Evolutionary conservation across 1,140 invertebrate species (phyloP), one percentile per base, ranked within the genome.

Genomic region (Brachionus rotundiformis): DNA sequence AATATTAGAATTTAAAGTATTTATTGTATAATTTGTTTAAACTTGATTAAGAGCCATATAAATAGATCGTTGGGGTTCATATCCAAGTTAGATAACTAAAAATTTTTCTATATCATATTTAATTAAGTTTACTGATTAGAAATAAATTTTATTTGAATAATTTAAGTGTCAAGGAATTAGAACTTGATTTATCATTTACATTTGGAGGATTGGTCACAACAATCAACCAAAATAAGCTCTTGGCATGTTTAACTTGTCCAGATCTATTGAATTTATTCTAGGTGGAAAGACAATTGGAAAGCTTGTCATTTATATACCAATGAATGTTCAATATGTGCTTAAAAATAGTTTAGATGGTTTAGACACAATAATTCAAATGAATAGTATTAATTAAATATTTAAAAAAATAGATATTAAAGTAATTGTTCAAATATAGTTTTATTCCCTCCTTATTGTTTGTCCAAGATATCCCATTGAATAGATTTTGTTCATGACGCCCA

Each of bases 331-430:
- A 54, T 54, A 54, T 54, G 47, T 54, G 47, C 47, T 54, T 16
- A 23, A 7, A 54, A 54, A 54, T 54, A 54, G 47, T 54, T 54
- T 54, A 19, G n/a, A 25, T 54, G 47, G 16, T 54, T 54, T 54
- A 54, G 47, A 23, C 47, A 2, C 16, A 54, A 54, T 54, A 7
- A 19, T 16, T 54, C 23, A 19, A 19, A 16, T 54, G 19, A 54
- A 54, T 54, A 54, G 47, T 19, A 54, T 54, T 54, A 54, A 54
- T 54, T 54, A 54, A 54, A 19, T 54, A 54, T 54, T 54, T 54
- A 54, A 19, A 16, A 54, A 54, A 54, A 54, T 25, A 54, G 47
- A 54, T 54, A 49, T 19, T 19, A 54, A 54, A 54, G 16, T 19
- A 54, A 54, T 54, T 54, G 47, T 54, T 54, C 16, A 54, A 54